Percentiles rank a stretch among this genome's conserved stretches.
Evolutionary conservation across 2,113 vertebrate genomes (phyloP).

Genomic region (Odontophorus gujanensis): DNA sequence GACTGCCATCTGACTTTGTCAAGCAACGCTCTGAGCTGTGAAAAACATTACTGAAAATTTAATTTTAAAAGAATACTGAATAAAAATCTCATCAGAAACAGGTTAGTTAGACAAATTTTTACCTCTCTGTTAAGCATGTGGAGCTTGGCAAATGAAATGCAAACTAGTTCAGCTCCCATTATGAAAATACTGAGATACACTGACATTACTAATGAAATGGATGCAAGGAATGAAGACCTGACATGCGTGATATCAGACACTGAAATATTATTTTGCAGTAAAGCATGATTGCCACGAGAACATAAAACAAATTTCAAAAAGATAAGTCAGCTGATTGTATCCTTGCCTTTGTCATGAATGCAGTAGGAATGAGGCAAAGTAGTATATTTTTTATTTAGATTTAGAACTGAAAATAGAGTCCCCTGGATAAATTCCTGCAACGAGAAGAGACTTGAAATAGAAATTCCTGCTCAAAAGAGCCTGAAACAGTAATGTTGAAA

Average conservation of each 20-base stretch:
- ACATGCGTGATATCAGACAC: not conserved
- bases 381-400: not conserved
- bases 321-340: not conserved
- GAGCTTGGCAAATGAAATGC: not conserved
- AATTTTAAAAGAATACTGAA: slow-evolving; percentile 1
- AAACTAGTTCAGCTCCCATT: not conserved
- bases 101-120: not conserved
- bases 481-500: not conserved
- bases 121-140: not conserved
- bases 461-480: not conserved
- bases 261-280: not conserved
- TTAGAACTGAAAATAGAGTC: not conserved
- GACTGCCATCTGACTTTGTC: slow-evolving; percentile 23
- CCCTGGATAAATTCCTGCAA: not conserved
- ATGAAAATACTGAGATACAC: not conserved
- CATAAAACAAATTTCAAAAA: not conserved
- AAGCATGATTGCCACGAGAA: not conserved
- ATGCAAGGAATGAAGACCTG: not conserved
- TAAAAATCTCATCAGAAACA: not conserved
- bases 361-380: not conserved
- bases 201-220: not conserved
- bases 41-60: slow-evolving; percentile 48
- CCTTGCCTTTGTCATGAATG: not conserved
- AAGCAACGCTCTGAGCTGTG: slow-evolving; percentile 54
- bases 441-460: not conserved